Evolutionary conservation across 2,797 vertebrate genomes (phyloP), one percentile per base, ranked within the genome.

Genomic region (Lepus townsendii): DNA sequence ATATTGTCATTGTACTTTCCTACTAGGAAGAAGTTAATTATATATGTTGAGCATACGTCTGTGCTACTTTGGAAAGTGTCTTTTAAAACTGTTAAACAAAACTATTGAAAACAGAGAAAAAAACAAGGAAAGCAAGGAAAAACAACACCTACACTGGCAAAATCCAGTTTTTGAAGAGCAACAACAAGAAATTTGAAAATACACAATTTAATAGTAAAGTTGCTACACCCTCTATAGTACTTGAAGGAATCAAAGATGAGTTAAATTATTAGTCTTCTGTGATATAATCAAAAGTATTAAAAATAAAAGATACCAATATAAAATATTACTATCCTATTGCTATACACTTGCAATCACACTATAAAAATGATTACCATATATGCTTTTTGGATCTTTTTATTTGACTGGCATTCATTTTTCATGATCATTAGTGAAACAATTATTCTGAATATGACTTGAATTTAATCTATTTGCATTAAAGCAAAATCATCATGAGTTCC

Each of bases 1-100:
- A 72, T 57, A 80, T 50, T 90, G 93, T 85, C 87, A 84, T 50
- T 68, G 42, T 80, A 69, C 88, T 96, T 94, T 95, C 9, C 52
- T 80, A 84, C 20, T 87, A 9, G n/a, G 80, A 93, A 76, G 69
- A 96, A 83, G 32, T 86, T 95, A 96, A 95, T 95, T 97, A 96
- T 91, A 83, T 92, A 94, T 72, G 80, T 83, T 95, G 73, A 95
- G 27, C 30, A 57, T 79, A 90, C 78, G 57, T 87, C 83, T 91
- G 60, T 77, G 77, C 95, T 91, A 93, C 78, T 89, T 93, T 89
- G 76, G 65, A 93, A 96, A 96, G 95, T 76, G 42, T 89, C 52
- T 89, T 86, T 85, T 86, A 42, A 94, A 94, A 87, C 50, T 86
- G n/a, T 93, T 90, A 90, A 90, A 84, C 42, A 89, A 89, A 96